These are phyloP conservation scores for Sebastes taczanowskii DNA, from an alignment of 2,797 vertebrate species.

Conservation along the genomic window DNA sequence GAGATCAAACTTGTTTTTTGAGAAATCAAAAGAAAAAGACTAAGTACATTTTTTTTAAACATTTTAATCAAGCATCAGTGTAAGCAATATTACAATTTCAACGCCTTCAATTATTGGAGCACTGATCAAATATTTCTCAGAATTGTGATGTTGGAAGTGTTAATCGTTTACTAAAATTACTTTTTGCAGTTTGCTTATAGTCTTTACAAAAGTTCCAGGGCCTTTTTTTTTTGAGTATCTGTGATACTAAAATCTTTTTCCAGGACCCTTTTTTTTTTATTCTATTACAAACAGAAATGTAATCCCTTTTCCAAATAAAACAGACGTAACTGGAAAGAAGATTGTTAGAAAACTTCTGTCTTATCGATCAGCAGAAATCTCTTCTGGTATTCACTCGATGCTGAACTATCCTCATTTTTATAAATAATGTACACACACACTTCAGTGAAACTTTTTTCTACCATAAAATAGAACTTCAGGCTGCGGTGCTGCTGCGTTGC, in stretches of 20 bases:
- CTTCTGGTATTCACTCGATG: background rate
- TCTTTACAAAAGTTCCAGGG: constrained; percentile 10
- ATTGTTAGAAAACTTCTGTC: constrained; percentile 6
- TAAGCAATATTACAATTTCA: constrained; percentile 13
- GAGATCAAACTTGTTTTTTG: background rate
- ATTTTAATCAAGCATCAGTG: constrained; percentile 30
- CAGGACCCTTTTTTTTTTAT: background rate
- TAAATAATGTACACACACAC: background rate
- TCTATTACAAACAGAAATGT: constrained; percentile 9
- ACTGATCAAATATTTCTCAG: constrained; percentile 17
- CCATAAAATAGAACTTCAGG: constrained; percentile 11
- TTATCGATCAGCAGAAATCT: constrained; percentile 7
- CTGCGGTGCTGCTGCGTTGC: background rate
- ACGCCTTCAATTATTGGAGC: constrained; percentile 9
- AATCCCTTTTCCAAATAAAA: constrained; percentile 53
- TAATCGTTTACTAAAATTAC: background rate
- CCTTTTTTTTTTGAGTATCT: background rate
- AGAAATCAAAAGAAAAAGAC: background rate
- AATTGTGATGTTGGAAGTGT: background rate
- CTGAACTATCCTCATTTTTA: background rate
- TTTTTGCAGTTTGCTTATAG: background rate
- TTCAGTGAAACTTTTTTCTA: constrained; percentile 13
- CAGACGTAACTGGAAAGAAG: constrained; percentile 6
- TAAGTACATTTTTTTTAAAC: background rate
- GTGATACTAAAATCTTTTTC: background rate